phyloP scores from a whole-genome alignment of 2,113 vertebrate genomes.

The Centropus bengalensis region DNA sequence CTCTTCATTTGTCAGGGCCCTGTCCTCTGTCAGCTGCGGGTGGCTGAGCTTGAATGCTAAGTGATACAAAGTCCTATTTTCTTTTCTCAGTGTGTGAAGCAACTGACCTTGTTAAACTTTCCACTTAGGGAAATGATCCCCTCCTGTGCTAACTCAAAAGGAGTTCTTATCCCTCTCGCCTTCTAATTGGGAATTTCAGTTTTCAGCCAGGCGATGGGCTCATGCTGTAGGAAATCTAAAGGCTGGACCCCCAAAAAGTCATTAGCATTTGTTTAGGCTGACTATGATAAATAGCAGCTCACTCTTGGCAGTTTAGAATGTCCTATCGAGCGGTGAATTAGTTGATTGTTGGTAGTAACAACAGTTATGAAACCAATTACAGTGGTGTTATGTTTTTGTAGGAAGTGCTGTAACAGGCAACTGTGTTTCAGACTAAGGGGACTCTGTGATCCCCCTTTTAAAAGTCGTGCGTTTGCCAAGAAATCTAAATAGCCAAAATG shows the following conservation, averaged over 20 bases:
- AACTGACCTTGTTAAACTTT: slow-evolving; percentile 29
- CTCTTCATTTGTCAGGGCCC: background rate
- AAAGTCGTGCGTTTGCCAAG: background rate
- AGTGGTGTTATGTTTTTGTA: background rate
- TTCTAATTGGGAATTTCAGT: slow-evolving; percentile 36
- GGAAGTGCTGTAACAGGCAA: background rate
- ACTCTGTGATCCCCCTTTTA: too few species aligned
- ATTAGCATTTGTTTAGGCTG: slow-evolving; percentile 44
- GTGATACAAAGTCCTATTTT: slow-evolving; percentile 7
- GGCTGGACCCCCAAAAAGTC: slow-evolving; percentile 6
- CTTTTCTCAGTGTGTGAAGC: background rate
- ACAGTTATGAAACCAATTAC: slow-evolving; percentile 8
- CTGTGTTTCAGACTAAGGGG: background rate
- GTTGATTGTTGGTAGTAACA: background rate
- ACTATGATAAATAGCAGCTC: slow-evolving; percentile 21
- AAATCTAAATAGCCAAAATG: background rate
- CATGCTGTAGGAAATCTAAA: slow-evolving; percentile 1
- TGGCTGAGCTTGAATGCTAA: slow-evolving; percentile 22
- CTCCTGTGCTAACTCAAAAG: slow-evolving; percentile 42
- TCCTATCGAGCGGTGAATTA: background rate
- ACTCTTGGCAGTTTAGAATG: background rate
- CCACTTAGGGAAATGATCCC: slow-evolving; percentile 12
- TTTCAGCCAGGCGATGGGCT: slow-evolving; percentile 6
- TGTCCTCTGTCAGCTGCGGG: slow-evolving; percentile 29
- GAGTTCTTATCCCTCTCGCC: slow-evolving; percentile 23